Conservation (phyloP, 2,113 vertebrate genomes). For the Lepisosteus oculatus region DNA sequence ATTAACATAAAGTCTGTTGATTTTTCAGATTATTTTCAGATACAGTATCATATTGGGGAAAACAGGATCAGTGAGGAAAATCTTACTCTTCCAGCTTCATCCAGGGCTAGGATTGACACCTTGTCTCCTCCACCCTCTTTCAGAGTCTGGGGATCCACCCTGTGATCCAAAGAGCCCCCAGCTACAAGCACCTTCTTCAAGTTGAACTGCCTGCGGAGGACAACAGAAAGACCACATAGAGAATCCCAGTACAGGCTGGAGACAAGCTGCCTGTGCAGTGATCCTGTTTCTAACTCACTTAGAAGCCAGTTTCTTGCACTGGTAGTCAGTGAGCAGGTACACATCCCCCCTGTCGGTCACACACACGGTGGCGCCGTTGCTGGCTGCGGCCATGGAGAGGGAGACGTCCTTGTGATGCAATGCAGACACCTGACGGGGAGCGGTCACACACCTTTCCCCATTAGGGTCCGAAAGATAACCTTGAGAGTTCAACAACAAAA, state of each 20-base stretch:
- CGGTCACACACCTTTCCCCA: slow-evolving; percentile 83
- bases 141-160: slow-evolving; percentile 81
- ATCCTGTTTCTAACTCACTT: slow-evolving; percentile 62
- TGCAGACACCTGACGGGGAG: slow-evolving; percentile 89
- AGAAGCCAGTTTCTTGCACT: slow-evolving; percentile 95
- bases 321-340: slow-evolving; percentile 89
- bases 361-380: slow-evolving; percentile 90
- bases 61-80: neutral
- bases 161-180: slow-evolving; percentile 86
- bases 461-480: slow-evolving; percentile 91
- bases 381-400: slow-evolving; percentile 82
- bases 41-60: too few relatives aligned
- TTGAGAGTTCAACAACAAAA: slow-evolving; percentile 39
- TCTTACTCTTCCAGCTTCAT: slow-evolving; percentile 91
- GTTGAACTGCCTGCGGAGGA: slow-evolving; percentile 79
- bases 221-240: slow-evolving; percentile 20
- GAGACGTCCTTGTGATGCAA: slow-evolving; percentile 84
- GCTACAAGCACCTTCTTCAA: slow-evolving; percentile 89
- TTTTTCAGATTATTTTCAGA: too few relatives aligned
- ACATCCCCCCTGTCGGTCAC: slow-evolving; percentile 89
- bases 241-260: neutral
- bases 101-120: slow-evolving; percentile 78
- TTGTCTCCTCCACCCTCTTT: slow-evolving; percentile 83
- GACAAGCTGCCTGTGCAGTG: neutral
- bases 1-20: too few relatives aligned